Percentiles rank a stretch among this genome's conserved stretches.
These are phyloP conservation scores for Ligdia adustata DNA, from an alignment of 2,888 invertebrate genomes.

Conservation along the genomic window DNA sequence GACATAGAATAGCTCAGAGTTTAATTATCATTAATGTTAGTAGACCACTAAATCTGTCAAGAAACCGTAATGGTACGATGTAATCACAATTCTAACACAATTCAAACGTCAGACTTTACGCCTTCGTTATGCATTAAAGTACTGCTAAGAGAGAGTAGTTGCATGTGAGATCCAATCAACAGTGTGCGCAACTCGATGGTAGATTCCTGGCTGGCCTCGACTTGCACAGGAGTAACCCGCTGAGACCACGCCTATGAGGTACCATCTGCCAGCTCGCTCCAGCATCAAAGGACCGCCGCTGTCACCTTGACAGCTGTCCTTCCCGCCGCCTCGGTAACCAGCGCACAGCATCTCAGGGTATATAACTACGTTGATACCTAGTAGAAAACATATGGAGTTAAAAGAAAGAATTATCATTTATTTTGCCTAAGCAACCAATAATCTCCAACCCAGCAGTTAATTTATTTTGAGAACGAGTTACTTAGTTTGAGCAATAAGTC, in stretches of 20 bases:
- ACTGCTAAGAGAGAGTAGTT: constrained; percentile 69
- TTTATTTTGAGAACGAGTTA: too few relatives aligned
- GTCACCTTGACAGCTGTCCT: constrained; percentile 91
- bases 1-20: too few relatives aligned
- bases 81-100: too few relatives aligned
- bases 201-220: constrained; percentile 96
- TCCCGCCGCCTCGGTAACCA: constrained; percentile 94
- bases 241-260: constrained; percentile 92
- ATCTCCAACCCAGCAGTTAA: too few relatives aligned
- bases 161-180: constrained; percentile 95
- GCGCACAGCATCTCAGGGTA: constrained; percentile 98
- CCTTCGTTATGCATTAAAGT: too few relatives aligned
- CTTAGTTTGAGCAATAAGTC: too few relatives aligned
- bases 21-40: too few relatives aligned
- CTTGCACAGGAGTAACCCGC: constrained; percentile 98
- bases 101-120: too few relatives aligned
- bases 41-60: too few relatives aligned
- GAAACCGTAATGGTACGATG: too few relatives aligned
- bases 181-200: constrained; percentile 96
- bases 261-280: constrained; percentile 94
- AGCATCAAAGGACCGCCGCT: constrained; percentile 96
- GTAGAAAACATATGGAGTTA: constrained; percentile 29
- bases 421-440: too few relatives aligned
- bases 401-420: not conserved
- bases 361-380: constrained; percentile 94